These are phyloP conservation scores for Campaea margaritaria DNA, from an alignment of 2,888 invertebrate genomes.

Conservation along the genomic window DNA sequence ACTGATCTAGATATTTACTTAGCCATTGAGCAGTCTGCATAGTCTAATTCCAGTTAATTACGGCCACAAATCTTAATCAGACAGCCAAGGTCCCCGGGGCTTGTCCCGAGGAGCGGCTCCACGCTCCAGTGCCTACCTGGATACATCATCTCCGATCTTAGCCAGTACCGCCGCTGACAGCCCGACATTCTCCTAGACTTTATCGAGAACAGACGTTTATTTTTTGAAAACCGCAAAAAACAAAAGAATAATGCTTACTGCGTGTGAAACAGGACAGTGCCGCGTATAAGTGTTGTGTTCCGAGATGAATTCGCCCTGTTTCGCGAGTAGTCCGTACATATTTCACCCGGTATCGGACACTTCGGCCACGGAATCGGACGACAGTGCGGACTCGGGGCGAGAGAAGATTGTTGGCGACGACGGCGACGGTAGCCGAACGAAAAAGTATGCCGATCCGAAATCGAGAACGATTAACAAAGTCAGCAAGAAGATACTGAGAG, in stretches of 20 bases:
- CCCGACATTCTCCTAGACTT: slow-evolving; percentile 64
- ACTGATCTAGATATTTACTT: slow-evolving; percentile 46
- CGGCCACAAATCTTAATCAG: slow-evolving; percentile 57
- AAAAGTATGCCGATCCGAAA: slow-evolving; percentile 78
- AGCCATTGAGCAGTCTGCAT: slow-evolving; percentile 53
- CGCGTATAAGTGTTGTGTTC: slow-evolving; percentile 30
- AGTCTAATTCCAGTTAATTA: slow-evolving; percentile 59
- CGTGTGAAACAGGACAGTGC: slow-evolving; percentile 25
- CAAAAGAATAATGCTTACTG: slow-evolving; percentile 8
- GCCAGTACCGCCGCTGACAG: slow-evolving; percentile 67
- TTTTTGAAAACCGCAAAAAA: slow-evolving; percentile 24
- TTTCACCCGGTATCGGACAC: slow-evolving; percentile 78
- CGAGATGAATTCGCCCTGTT: slow-evolving; percentile 77
- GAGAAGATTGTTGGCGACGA: slow-evolving; percentile 71
- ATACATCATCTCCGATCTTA: slow-evolving; percentile 58
- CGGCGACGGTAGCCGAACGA: slow-evolving; percentile 68
- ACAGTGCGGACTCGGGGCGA: slow-evolving; percentile 72
- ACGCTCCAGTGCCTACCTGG: slow-evolving; percentile 61
- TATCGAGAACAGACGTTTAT: slow-evolving; percentile 58
- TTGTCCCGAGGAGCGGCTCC: slow-evolving; percentile 68
- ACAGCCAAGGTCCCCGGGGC: slow-evolving; percentile 74
- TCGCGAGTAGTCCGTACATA: slow-evolving; percentile 71
- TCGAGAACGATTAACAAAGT: slow-evolving; percentile 81
- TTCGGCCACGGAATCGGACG: slow-evolving; percentile 79
- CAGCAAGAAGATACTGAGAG: slow-evolving; percentile 78